Base-by-base conservation (phyloP, 2,797 vertebrate genomes). In the Eulemur rubriventer region DNA sequence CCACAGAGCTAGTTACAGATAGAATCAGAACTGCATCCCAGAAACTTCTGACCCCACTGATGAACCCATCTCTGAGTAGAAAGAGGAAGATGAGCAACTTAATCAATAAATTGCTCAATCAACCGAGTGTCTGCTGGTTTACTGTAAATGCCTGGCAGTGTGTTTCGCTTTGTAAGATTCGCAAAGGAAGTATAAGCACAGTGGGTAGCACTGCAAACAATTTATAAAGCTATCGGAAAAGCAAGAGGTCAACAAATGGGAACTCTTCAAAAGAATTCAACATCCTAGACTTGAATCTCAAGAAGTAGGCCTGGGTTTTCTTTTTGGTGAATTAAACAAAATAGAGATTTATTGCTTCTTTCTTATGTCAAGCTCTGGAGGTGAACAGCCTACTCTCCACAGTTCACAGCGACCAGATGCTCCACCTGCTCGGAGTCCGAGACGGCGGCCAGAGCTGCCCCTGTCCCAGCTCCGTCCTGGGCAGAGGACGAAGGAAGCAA, bases 291-390 rank as follows among this genome's bases (percentile, higher is more conserved):
- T 46, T 70, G 13, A 95, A n/a, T 72, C 46, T 92, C 22, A 20
- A 82, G 28, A 13, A n/a, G 28, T 17, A 84, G 30, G 11, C 72
- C 50, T 72, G 11, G 75, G 33, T n/a, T 86, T 91, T 35, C 67
- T 82, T 81, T 94, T 30, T 20, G 33, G 28, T 55, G 35, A 92
- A 75, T 92, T 92, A 89, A 92, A 73, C 70, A 87, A 89, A 78
- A 67, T 6, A 26, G 10, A 76, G 89, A 9, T 82, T 52, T 41
- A 73, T 73, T 59, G 73, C 48, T 91, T 93, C 46, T 87, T 65
- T 86, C 87, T 79, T 72, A n/a, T n/a, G 4, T 79, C 38, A 78
- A 96, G 75, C 12, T 43, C 28, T 63, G 26, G 13, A 89, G 33
- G 11, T 17, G 89, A 87, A 75, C 8, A 43, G 43, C 73, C 28